Percentiles rank a stretch among this genome's conserved stretches.
Conservation (phyloP, 2,888 invertebrate genomes). For the Ptilodon capucinus region DNA sequence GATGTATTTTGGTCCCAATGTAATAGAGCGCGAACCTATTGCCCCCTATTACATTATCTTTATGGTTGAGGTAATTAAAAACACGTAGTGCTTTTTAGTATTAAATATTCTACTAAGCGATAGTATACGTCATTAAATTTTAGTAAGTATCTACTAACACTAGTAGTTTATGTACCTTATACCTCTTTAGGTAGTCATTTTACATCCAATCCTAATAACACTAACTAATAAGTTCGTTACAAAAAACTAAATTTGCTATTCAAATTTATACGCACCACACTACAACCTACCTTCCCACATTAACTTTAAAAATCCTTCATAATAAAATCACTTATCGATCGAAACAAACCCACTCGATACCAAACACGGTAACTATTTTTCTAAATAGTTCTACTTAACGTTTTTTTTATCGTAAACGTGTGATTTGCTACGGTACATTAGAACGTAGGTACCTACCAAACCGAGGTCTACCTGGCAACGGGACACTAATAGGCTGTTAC, state of each 20-base stretch:
- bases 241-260: not conserved
- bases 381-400: not conserved
- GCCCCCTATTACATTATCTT: too few relatives aligned
- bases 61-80: too few relatives aligned
- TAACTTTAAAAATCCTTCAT: not conserved
- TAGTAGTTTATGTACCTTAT: not conserved
- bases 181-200: too few relatives aligned
- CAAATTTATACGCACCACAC: not conserved
- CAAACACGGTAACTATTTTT: not conserved
- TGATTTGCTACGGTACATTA: conserved; percentile 20
- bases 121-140: too few relatives aligned
- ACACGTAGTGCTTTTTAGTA: too few relatives aligned
- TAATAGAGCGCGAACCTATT: too few relatives aligned
- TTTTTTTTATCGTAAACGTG: not conserved
- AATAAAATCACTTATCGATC: not conserved
- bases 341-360: not conserved
- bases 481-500: conserved; percentile 20
- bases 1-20: too few relatives aligned
- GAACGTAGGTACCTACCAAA: conserved; percentile 17
- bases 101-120: too few relatives aligned
- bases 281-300: not conserved
- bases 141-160: not conserved
- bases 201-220: too few relatives aligned
- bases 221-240: not conserved
- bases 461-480: conserved; percentile 19